Conservation (phyloP, 2,888 invertebrate species). For the Pristionchus mayeri region DNA sequence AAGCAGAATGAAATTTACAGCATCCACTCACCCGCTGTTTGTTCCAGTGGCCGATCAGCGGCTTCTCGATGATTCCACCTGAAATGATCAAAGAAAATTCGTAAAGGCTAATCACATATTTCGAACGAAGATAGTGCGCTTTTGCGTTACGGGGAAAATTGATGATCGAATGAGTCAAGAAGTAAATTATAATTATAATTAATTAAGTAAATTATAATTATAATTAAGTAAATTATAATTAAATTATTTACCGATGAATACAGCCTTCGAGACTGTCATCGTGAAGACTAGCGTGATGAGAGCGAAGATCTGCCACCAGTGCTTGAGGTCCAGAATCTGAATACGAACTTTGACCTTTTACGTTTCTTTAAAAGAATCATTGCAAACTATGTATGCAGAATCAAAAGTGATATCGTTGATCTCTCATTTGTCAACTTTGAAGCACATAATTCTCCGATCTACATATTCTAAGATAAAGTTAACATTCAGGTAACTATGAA, state of each 20-base stretch:
- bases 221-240: no score
- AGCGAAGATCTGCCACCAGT: constrained; percentile 34
- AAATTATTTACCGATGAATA: neutral
- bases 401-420: neutral
- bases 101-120: no score
- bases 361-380: neutral
- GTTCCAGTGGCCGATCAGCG: constrained; percentile 19
- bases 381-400: neutral
- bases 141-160: no score
- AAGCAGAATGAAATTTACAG: no score
- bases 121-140: no score
- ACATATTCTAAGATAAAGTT: neutral
- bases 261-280: neutral
- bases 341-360: no score
- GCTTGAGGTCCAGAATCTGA: constrained; percentile 24
- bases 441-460: neutral
- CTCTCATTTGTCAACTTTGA: neutral
- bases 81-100: constrained; percentile 11
- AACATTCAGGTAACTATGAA: no score
- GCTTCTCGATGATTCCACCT: constrained; percentile 19
- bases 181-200: no score
- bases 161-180: no score
- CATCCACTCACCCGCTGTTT: constrained; percentile 2
- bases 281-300: neutral
- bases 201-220: no score